Conservation (phyloP, 1,140 invertebrate species). For the Caerostris extrusa region DNA sequence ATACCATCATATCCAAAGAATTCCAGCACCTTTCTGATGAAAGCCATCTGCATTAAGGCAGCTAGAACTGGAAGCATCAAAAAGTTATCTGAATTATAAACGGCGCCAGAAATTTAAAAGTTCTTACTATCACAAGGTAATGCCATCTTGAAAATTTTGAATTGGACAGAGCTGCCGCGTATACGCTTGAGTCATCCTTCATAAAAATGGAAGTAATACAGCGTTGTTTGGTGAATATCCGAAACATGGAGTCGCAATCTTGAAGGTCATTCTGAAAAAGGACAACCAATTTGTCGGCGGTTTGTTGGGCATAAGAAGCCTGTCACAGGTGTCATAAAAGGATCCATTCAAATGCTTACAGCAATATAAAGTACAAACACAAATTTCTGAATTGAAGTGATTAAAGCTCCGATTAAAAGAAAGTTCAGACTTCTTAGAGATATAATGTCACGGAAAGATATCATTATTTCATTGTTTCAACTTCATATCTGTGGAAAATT, state of each 20-base stretch:
- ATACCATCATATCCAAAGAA: not conserved
- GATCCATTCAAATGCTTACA: conserved; percentile 2
- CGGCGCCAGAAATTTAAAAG: not conserved
- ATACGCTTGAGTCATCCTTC: not conserved
- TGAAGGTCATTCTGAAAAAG: not conserved
- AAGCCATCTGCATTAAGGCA: not conserved
- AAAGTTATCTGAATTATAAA: not conserved
- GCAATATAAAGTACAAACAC: conserved; percentile 31
- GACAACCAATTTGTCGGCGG: not conserved
- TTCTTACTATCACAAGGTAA: conserved; percentile 7
- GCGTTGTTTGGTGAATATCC: not conserved
- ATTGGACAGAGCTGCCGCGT: not conserved
- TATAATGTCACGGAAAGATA: not conserved
- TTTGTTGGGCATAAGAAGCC: not conserved
- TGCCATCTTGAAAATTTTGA: conserved; percentile 13
- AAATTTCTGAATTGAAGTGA: conserved; percentile 10
- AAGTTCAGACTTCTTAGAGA: not conserved
- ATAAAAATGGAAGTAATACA: not conserved
- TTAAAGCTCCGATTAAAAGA: not conserved
- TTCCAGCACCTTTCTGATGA: not conserved
- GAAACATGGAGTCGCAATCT: not conserved
- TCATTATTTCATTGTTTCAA: not conserved
- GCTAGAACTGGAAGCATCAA: not conserved
- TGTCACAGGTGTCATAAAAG: not conserved
- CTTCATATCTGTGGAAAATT: not conserved